A percentile compares a stretch with the other conserved stretches of the same genome.
These are phyloP conservation scores for Antechinus flavipes DNA, from an alignment of 2,113 vertebrate genomes.

Conservation along the genomic window DNA sequence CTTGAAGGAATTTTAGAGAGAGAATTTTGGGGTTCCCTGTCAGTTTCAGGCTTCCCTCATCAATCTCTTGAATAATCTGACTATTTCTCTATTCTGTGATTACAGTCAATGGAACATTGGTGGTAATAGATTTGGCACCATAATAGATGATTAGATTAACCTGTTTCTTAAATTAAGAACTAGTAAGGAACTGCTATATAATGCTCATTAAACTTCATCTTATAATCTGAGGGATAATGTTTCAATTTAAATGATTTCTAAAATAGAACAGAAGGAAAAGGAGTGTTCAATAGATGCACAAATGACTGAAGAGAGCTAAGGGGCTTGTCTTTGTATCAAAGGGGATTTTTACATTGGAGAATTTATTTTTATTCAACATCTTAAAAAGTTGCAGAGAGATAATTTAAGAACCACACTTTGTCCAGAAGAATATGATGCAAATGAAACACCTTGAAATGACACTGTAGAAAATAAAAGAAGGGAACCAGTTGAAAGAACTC, in stretches of 20 bases:
- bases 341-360: neutral
- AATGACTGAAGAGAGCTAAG: neutral
- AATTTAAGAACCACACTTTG: too few species aligned
- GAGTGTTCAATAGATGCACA: neutral
- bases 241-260: slow-evolving; percentile 35
- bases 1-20: too few species aligned
- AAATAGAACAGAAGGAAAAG: slow-evolving; percentile 1
- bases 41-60: too few species aligned
- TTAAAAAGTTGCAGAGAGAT: neutral
- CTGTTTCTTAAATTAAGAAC: slow-evolving; percentile 54
- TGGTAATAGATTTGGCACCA: slow-evolving; percentile 4
- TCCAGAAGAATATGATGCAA: too few species aligned
- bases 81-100: slow-evolving; percentile 55
- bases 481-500: too few species aligned
- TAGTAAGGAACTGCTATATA: slow-evolving; percentile 40
- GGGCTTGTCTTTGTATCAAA: neutral
- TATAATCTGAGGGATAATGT: slow-evolving; percentile 47
- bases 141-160: slow-evolving; percentile 53
- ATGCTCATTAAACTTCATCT: slow-evolving; percentile 47
- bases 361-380: neutral
- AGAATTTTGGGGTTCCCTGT: too few species aligned
- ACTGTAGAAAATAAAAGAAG: too few species aligned
- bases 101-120: slow-evolving; percentile 31
- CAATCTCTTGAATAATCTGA: slow-evolving; percentile 40
- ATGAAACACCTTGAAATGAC: too few species aligned